phyloP scores from a whole-genome alignment of 2,797 vertebrate species.

The Lacerta bilineata region DNA sequence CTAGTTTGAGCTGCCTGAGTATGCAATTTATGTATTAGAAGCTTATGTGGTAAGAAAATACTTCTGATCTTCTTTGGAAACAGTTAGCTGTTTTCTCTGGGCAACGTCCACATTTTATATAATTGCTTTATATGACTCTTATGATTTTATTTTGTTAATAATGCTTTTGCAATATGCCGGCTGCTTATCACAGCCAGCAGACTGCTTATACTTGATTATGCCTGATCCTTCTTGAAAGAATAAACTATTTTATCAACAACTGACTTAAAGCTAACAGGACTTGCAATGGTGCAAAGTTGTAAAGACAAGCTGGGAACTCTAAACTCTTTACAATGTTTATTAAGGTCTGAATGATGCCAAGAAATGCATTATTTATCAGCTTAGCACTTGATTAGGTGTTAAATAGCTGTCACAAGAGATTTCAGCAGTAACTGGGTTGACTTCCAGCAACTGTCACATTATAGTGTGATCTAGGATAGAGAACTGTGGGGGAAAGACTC shows the following conservation, averaged over 20 bases:
- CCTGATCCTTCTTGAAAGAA: slow-evolving; percentile 53
- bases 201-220: slow-evolving; percentile 33
- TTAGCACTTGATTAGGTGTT: slow-evolving; percentile 60
- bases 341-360: slow-evolving; percentile 61
- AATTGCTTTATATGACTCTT: slow-evolving; percentile 35
- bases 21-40: slow-evolving; percentile 12
- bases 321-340: slow-evolving; percentile 62
- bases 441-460: slow-evolving; percentile 23
- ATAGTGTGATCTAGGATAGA: not conserved
- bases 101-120: not conserved
- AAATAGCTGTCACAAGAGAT: slow-evolving; percentile 64
- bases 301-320: slow-evolving; percentile 55
- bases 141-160: not conserved
- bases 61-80: slow-evolving; percentile 19
- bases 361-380: slow-evolving; percentile 65
- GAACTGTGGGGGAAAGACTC: not conserved
- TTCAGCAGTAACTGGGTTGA: slow-evolving; percentile 60
- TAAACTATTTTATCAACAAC: slow-evolving; percentile 47
- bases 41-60: slow-evolving; percentile 21
- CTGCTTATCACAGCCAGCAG: slow-evolving; percentile 37
- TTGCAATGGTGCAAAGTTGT: slow-evolving; percentile 41
- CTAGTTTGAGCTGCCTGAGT: not conserved
- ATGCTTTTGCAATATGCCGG: slow-evolving; percentile 33
- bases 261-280: slow-evolving; percentile 52
- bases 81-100: slow-evolving; percentile 12